Percentiles rank a stretch among this genome's conserved stretches.
Evolutionary conservation across 2,113 vertebrate genomes (phyloP).

Genomic region (Todiramphus chloris): DNA sequence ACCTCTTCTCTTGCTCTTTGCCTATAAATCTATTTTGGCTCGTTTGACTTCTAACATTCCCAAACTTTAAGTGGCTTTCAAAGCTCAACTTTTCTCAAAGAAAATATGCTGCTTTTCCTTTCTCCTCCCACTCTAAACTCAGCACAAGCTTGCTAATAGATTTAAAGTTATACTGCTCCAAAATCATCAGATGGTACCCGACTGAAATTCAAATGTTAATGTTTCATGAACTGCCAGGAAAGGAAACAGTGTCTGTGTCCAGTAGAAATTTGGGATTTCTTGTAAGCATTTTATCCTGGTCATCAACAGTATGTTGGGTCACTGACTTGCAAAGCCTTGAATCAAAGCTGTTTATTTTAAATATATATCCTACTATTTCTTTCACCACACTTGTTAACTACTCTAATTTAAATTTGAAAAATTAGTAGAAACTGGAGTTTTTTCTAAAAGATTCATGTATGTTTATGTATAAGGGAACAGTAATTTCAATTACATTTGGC

Average conservation of each 20-base stretch:
- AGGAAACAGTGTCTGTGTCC: neutral
- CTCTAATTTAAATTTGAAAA: neutral
- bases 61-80: neutral
- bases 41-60: neutral
- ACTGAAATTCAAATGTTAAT: neutral
- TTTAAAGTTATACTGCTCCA: neutral
- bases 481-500: neutral
- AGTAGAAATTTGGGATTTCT: neutral
- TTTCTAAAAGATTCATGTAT: neutral
- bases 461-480: neutral
- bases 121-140: neutral
- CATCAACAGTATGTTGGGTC: neutral
- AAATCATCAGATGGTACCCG: neutral
- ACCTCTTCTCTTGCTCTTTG: conserved; percentile 24
- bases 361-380: neutral
- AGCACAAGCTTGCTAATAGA: neutral
- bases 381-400: neutral
- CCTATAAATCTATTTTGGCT: neutral
- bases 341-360: neutral
- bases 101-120: neutral
- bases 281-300: neutral
- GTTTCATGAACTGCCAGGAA: neutral
- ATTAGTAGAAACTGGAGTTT: neutral
- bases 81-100: neutral
- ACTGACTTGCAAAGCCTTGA: neutral